These are phyloP conservation scores for Nephrotoma appendiculata DNA, from an alignment of 2,888 invertebrate genomes.

Conservation along the genomic window DNA sequence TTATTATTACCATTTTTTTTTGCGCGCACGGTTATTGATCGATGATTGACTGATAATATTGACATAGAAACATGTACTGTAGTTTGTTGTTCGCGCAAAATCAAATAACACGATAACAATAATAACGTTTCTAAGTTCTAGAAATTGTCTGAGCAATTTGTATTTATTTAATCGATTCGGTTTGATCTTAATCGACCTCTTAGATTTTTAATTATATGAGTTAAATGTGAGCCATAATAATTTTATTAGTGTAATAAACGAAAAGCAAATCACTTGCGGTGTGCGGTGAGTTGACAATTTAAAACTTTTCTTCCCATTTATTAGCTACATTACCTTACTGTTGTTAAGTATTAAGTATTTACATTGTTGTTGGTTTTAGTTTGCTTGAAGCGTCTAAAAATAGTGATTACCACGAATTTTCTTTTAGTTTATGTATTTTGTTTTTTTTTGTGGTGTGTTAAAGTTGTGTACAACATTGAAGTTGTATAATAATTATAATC, in stretches of 20 bases:
- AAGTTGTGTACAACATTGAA: background rate
- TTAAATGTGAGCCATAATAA: too few relatives aligned
- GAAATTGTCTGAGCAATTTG: background rate
- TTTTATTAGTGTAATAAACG: background rate
- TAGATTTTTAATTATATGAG: background rate
- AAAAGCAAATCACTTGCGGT: background rate
- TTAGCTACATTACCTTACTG: background rate
- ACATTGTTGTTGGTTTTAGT: background rate
- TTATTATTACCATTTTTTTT: background rate
- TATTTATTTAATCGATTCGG: background rate
- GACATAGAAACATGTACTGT: constrained; percentile 20
- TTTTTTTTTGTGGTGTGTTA: background rate
- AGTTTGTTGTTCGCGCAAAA: constrained; percentile 14
- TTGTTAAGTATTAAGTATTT: background rate
- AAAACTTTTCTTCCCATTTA: background rate
- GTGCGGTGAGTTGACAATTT: background rate
- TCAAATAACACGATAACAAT: constrained; percentile 27
- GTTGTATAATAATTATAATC: background rate
- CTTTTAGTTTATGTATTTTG: background rate
- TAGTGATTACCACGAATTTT: background rate
- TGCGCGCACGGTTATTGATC: constrained; percentile 10
- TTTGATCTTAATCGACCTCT: background rate
- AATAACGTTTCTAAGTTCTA: constrained; percentile 11
- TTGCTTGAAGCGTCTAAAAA: background rate
- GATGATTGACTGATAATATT: constrained; percentile 16